Percentiles rank a stretch among this genome's conserved stretches.
Evolutionary conservation across 2,888 invertebrate genomes (phyloP).

Genomic region (Epirrhoe tristata): DNA sequence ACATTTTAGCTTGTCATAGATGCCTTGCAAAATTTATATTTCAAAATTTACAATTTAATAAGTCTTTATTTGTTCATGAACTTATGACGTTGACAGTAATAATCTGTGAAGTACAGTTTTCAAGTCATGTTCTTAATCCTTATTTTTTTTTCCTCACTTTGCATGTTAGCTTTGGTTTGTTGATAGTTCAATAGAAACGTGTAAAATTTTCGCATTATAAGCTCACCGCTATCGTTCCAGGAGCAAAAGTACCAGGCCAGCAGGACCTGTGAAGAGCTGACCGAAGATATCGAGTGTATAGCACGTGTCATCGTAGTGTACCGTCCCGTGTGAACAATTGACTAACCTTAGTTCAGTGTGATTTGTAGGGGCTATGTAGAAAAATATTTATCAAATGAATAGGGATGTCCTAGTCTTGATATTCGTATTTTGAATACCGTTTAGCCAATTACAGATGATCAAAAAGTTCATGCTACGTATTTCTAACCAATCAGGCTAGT

Average conservation of each 20-base stretch:
- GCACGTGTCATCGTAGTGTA: slow-evolving; percentile 12
- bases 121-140: too few species aligned
- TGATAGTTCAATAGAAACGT: not conserved
- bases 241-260: slow-evolving; percentile 62
- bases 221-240: slow-evolving; percentile 42
- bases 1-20: too few species aligned
- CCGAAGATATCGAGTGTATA: slow-evolving; percentile 12
- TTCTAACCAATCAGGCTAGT: not conserved
- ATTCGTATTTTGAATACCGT: not conserved
- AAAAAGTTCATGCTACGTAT: not conserved
- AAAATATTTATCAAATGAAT: not conserved
- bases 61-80: too few species aligned
- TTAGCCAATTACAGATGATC: not conserved
- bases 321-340: slow-evolving; percentile 31
- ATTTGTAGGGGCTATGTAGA: slow-evolving; percentile 10
- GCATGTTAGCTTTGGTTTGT: not conserved
- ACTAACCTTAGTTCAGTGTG: slow-evolving; percentile 24
- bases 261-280: slow-evolving; percentile 55
- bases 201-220: not conserved
- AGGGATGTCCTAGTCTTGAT: not conserved
- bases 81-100: too few species aligned
- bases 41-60: too few species aligned
- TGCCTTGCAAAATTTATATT: too few species aligned
- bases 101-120: too few species aligned
- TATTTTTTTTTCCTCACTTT: not conserved